These are phyloP conservation scores for Mirza zaza DNA, from an alignment of 2,113 vertebrate species.

Conservation along the genomic window DNA sequence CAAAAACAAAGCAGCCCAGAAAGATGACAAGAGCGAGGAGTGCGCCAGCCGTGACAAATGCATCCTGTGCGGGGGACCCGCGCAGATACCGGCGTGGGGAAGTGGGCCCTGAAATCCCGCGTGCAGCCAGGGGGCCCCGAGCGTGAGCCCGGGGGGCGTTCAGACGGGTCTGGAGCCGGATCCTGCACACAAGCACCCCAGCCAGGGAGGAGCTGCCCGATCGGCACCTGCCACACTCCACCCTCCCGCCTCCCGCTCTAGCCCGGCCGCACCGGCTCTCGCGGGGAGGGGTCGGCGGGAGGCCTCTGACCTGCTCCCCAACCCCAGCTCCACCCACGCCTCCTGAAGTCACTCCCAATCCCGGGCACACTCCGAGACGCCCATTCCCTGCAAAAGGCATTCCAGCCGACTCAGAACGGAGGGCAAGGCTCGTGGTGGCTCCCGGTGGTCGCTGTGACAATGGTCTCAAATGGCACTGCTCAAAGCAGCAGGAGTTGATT, in stretches of 20 bases:
- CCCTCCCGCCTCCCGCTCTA: not conserved
- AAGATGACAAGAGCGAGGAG: not conserved
- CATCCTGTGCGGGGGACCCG: rapidly evolving
- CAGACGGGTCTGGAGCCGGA: rapidly evolving
- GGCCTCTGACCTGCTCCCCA: not conserved
- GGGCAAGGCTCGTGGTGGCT: not conserved
- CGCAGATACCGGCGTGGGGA: rapidly evolving
- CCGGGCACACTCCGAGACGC: rapidly evolving
- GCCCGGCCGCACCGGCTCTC: not conserved
- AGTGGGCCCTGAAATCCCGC: not conserved
- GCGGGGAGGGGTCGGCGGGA: rapidly evolving
- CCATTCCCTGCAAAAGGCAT: not conserved
- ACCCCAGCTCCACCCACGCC: not conserved
- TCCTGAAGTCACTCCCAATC: not conserved
- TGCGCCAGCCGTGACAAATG: rapidly evolving
- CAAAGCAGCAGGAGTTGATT: not conserved
- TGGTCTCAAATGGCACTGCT: not conserved
- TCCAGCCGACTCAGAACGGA: not conserved
- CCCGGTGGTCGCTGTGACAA: not conserved
- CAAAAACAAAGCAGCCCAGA: not conserved
- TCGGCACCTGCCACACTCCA: rapidly evolving
- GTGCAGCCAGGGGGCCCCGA: not conserved
- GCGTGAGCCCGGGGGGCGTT: rapidly evolving
- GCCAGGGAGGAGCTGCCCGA: rapidly evolving
- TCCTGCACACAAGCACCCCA: too few relatives aligned